phyloP scores from a whole-genome alignment of 2,113 vertebrate genomes.

The Tragelaphus strepsiceros region DNA sequence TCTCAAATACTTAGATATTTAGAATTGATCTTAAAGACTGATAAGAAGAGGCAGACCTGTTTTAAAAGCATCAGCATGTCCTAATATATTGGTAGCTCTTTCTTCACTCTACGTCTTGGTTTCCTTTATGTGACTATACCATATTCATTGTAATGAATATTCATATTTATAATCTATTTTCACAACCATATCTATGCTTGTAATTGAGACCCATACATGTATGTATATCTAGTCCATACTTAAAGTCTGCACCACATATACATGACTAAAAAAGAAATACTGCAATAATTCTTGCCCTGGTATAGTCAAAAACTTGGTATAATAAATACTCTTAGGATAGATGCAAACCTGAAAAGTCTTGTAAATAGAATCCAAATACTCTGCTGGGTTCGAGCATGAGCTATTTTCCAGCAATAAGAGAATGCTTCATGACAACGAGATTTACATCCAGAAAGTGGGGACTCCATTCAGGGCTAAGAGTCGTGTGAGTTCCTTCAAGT shows the following conservation, averaged over 20 bases:
- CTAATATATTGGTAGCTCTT: background rate
- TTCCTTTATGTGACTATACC: background rate
- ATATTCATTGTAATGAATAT: background rate
- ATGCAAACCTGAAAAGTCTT: background rate
- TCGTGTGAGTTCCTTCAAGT: background rate
- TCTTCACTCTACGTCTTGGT: background rate
- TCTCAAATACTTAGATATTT: background rate
- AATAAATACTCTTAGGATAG: background rate
- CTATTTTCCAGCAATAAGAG: background rate
- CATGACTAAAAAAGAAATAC: background rate
- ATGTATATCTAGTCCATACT: background rate
- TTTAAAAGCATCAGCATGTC: background rate
- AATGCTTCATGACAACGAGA: background rate
- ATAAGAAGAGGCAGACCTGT: background rate
- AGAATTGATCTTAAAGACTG: background rate
- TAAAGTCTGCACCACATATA: background rate
- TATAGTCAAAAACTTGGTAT: background rate
- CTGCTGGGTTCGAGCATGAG: background rate
- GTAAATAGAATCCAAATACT: background rate
- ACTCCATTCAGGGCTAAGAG: background rate
- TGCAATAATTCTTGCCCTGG: background rate
- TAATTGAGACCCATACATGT: background rate
- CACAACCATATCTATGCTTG: background rate
- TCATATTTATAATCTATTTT: background rate
- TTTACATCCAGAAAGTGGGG: background rate